Base-by-base conservation (phyloP, 2,888 invertebrate species). In the Cosmia trapezina region DNA sequence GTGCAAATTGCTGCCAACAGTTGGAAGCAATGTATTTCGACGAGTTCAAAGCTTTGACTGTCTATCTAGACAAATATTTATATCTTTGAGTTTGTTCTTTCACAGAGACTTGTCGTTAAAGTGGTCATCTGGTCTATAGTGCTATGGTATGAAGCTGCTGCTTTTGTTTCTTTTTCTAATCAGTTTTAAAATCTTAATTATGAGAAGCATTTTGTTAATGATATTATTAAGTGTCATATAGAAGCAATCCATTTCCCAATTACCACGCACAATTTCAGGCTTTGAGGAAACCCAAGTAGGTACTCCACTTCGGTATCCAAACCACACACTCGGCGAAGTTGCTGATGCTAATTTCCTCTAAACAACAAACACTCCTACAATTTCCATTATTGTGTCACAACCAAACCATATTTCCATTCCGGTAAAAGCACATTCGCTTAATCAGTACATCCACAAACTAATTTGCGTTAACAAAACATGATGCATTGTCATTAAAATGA, bases 401-500 rank as follows among this genome's bases (percentile, higher is more conserved):
- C 56, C 70, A 70, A 56, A 69, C 49, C 56, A 68, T 62, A 71
- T 80, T 80, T 65, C 60, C 66, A 70, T 82, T 69, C 37, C 45
- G 12, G 53, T 68, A 64, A 80, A 74, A 64, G 68, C 80, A 70
- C 68, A 74, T 72, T 61, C 62, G 71, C 70, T 73, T 80, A 83
- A 78, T 73, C 60, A 68, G 68, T 60, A 53, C 71, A 68, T 73
- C 65, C 70, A 74, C 57, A 73, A 85, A 78, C 76, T 70, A 77
- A 85, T 80, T 83, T 56, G 70, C 72, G 75, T 67, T 64, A 79
- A 56, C 79, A 71, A 76, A 83, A 78, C 83, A 83, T 80, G 73
- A 69, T 70, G 78, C 83, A 85, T 83, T 85, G 78, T 83, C 83
- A 78, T 83, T 83, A 83, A 74, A 84, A 83, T 78, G 73, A 73